These are phyloP conservation scores for Macrochelys suwanniensis DNA, from an alignment of 2,797 vertebrate genomes.

Conservation along the genomic window DNA sequence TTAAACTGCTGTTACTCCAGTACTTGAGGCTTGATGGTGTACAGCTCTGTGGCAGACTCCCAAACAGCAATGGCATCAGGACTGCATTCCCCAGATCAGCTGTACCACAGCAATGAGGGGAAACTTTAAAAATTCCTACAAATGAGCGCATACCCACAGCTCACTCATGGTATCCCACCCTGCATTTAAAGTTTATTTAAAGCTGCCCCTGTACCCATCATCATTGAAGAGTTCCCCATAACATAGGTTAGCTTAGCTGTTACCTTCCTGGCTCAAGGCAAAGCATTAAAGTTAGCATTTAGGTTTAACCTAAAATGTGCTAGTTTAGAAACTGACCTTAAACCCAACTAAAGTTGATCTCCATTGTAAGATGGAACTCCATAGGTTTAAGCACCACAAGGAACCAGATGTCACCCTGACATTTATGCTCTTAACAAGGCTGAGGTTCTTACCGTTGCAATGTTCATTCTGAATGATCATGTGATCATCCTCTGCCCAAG, in stretches of 20 bases:
- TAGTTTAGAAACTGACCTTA: not conserved
- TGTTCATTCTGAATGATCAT: constrained; percentile 99
- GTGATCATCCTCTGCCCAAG: constrained; percentile 94
- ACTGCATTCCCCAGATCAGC: not conserved
- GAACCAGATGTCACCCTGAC: not conserved
- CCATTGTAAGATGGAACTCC: fast-evolving
- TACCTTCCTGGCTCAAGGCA: not conserved
- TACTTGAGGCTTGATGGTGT: fast-evolving
- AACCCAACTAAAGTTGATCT: not conserved
- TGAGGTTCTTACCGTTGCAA: constrained; percentile 89
- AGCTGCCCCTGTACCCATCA: not conserved
- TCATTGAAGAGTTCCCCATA: not conserved
- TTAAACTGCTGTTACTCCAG: not conserved
- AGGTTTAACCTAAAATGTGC: not conserved
- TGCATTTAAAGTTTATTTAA: not conserved
- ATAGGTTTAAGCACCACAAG: not conserved
- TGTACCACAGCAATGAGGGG: not conserved
- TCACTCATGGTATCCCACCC: not conserved
- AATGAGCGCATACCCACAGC: fast-evolving
- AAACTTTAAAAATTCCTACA: not conserved
- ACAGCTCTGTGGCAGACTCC: not conserved
- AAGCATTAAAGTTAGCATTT: not conserved
- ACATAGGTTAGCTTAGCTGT: not conserved
- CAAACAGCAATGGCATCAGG: fast-evolving
- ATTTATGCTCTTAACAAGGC: fast-evolving